Evolutionary conservation across 2,113 vertebrate genomes (phyloP).

Genomic region (Hiodon tergisus): DNA sequence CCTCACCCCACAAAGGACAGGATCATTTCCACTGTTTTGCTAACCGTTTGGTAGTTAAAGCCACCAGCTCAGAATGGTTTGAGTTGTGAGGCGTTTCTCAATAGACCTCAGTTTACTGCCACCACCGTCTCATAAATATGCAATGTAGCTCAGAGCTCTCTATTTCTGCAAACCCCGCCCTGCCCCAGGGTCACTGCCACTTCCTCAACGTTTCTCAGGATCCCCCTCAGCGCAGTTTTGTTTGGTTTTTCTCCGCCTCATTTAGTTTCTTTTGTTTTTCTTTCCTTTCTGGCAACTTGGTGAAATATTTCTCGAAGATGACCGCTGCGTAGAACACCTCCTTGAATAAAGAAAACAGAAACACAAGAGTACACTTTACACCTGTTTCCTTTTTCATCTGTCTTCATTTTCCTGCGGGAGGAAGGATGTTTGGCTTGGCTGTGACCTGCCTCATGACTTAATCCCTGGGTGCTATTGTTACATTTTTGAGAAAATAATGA

Average conservation of each 20-base stretch:
- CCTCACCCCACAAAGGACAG: too few relatives aligned
- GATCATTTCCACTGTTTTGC: not conserved
- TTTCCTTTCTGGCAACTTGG: not conserved
- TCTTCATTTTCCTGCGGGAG: constrained; percentile 53
- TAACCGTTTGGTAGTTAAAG: not conserved
- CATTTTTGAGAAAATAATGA: constrained; percentile 59
- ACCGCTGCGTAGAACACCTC: constrained; percentile 35
- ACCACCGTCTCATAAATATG: constrained; percentile 28
- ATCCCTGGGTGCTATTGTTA: constrained; percentile 65
- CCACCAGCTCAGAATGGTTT: not conserved
- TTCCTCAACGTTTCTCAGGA: constrained; percentile 34
- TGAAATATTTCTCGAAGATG: constrained; percentile 24
- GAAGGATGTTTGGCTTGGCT: constrained; percentile 69
- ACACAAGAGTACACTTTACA: constrained; percentile 50
- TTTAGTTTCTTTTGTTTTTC: constrained; percentile 4
- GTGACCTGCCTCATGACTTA: constrained; percentile 57
- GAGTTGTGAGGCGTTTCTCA: not conserved
- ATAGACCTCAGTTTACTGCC: not conserved
- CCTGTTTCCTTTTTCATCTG: constrained; percentile 60
- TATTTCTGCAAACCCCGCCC: not conserved
- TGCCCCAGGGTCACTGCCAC: constrained; percentile 19
- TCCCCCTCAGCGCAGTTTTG: constrained; percentile 3
- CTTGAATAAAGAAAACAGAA: constrained; percentile 28
- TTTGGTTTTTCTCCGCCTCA: constrained; percentile 21
- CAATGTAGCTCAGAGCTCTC: constrained; percentile 1